phyloP scores from a whole-genome alignment of 2,888 invertebrate species.

The Trichopria drosophilae region DNA sequence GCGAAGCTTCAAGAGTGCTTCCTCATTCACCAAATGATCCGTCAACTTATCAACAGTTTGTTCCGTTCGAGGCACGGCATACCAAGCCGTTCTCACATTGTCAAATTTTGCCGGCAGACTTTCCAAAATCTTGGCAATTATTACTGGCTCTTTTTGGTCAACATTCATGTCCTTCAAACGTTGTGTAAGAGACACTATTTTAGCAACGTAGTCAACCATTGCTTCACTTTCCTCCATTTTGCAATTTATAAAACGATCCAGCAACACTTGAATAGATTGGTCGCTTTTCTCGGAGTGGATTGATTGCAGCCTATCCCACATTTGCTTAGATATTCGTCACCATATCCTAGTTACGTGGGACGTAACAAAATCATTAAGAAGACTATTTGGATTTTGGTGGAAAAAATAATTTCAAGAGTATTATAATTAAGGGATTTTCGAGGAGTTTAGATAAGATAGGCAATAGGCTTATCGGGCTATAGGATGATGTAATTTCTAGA shows the following conservation, averaged over 20 bases:
- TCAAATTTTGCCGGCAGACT: conserved; percentile 16
- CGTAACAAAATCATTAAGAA: too few relatives aligned
- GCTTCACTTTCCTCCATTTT: conserved; percentile 11
- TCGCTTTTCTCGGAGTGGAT: too few relatives aligned
- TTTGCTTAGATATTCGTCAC: too few relatives aligned
- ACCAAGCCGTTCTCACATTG: conserved; percentile 20
- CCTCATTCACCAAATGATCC: conserved; percentile 21
- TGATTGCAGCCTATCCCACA: too few relatives aligned
- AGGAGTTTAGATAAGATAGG: too few relatives aligned
- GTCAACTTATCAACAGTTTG: conserved; percentile 17
- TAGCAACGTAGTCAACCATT: conserved; percentile 20
- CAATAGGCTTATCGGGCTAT: too few relatives aligned
- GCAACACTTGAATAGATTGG: conserved; percentile 5
- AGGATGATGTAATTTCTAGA: too few relatives aligned
- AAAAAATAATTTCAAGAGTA: too few relatives aligned
- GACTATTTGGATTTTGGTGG: too few relatives aligned
- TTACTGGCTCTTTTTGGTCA: conserved; percentile 13
- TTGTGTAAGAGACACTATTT: conserved; percentile 9
- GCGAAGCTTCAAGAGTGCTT: conserved; percentile 7
- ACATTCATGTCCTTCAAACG: conserved; percentile 16
- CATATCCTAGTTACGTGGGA: too few relatives aligned
- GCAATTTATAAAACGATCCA: conserved; percentile 7
- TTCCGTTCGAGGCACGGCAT: conserved; percentile 11
- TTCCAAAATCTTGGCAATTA: conserved; percentile 23
- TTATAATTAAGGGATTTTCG: too few relatives aligned